Conservation (phyloP, 2,797 vertebrate genomes). For the Tapera naevia region DNA sequence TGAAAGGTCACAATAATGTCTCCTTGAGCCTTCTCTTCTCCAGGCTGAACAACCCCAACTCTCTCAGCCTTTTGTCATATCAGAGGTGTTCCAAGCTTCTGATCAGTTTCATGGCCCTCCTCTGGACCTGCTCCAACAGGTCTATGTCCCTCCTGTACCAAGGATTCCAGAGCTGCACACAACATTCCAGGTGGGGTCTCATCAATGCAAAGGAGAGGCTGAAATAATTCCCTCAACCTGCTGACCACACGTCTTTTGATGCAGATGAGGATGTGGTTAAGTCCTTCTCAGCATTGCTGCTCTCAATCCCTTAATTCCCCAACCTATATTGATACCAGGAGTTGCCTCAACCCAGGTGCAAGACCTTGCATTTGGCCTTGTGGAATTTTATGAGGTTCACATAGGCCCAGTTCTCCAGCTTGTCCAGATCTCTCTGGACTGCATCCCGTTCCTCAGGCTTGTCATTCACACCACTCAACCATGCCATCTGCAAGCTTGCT, state of each 20-base stretch:
- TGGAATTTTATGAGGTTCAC: not conserved
- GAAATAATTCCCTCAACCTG: not conserved
- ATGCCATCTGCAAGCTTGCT: not conserved
- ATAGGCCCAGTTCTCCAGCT: not conserved
- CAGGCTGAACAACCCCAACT: not conserved
- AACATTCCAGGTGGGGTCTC: fast-evolving
- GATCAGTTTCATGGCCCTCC: not conserved
- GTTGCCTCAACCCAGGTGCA: fast-evolving
- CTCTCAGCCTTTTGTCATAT: not conserved
- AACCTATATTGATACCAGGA: fast-evolving
- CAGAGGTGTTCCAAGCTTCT: not conserved
- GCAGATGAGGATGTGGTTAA: not conserved
- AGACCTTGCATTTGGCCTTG: not conserved
- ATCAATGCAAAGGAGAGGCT: not conserved
- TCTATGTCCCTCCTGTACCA: not conserved
- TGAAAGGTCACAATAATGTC: fast-evolving
- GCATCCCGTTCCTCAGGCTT: not conserved
- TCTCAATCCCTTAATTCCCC: not conserved
- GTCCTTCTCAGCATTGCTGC: not conserved
- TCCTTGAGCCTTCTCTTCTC: not conserved
- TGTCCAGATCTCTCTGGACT: not conserved
- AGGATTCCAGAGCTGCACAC: fast-evolving
- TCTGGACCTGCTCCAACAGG: not conserved
- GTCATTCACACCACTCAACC: not conserved
- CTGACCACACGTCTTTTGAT: fast-evolving